Evolutionary conservation across 92 coral and sea anemone genomes (phyloP).

Genomic region (Porites rus): DNA sequence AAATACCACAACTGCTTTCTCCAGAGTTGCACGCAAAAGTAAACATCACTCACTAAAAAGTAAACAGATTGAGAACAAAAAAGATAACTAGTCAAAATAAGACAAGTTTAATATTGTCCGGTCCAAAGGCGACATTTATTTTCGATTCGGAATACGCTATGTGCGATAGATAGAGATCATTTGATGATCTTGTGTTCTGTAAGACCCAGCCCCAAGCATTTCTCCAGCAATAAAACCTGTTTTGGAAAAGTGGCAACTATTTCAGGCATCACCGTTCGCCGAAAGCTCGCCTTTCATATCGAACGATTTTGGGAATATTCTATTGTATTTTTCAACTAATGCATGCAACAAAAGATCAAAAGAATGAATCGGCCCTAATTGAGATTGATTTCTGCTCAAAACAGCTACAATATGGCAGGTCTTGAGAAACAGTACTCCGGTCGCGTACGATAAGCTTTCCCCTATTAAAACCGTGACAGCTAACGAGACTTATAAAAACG

Average conservation of each 20-base stretch:
- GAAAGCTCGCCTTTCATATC: slow-evolving; percentile 1
- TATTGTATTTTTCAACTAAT: neutral
- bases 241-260: slow-evolving; percentile 19
- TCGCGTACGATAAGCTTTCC: neutral
- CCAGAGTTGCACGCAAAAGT: slow-evolving; percentile 10
- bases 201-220: neutral
- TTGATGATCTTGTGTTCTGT: neutral
- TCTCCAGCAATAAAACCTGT: neutral
- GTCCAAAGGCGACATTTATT: neutral
- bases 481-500: neutral
- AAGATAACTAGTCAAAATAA: neutral
- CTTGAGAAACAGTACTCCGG: neutral
- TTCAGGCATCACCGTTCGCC: slow-evolving; percentile 8
- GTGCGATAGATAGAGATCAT: neutral
- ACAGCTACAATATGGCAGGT: neutral
- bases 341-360: neutral
- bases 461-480: neutral
- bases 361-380: neutral
- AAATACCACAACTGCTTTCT: neutral
- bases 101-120: neutral
- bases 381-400: neutral
- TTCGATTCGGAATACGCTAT: neutral
- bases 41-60: slow-evolving; percentile 9
- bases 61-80: slow-evolving; percentile 20
- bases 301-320: neutral